Evolutionary conservation across 1,140 invertebrate species (phyloP).

Genomic region (Stenopsyche tienmushanensis): DNA sequence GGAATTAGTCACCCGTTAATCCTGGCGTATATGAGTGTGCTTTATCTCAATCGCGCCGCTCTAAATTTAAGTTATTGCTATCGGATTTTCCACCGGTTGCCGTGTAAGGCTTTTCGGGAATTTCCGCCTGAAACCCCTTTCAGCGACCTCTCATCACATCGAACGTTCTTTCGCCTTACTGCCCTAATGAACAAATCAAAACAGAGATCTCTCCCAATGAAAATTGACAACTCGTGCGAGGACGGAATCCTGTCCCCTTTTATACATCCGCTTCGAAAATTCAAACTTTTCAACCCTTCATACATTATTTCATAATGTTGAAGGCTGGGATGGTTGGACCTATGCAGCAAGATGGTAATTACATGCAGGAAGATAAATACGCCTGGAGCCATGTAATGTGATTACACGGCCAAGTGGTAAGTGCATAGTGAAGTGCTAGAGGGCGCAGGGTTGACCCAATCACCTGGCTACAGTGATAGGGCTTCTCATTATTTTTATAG

Average conservation of each 20-base stretch:
- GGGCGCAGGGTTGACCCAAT: slow-evolving; percentile 8
- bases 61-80: slow-evolving; percentile 20
- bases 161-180: neutral
- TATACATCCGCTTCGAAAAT: no score
- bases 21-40: slow-evolving; percentile 1
- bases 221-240: slow-evolving; percentile 13
- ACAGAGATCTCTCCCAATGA: slow-evolving; percentile 13
- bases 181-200: slow-evolving; percentile 26
- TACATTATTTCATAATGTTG: no score
- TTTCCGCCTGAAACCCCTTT: neutral
- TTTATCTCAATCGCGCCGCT: slow-evolving; percentile 16
- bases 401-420: slow-evolving; percentile 11
- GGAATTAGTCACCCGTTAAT: slow-evolving; percentile 22
- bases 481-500: slow-evolving; percentile 32
- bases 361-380: no score
- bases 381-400: slow-evolving; percentile 6
- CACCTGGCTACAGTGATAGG: slow-evolving; percentile 19
- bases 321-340: no score
- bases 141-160: neutral
- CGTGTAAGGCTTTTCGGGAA: slow-evolving; percentile 11
- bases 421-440: no score
- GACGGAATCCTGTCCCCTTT: no score
- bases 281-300: no score
- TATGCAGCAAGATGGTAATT: no score
- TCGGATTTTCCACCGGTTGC: slow-evolving; percentile 7